These are phyloP conservation scores for Lipophrys pholis DNA, from an alignment of 2,113 vertebrate species.

Conservation along the genomic window DNA sequence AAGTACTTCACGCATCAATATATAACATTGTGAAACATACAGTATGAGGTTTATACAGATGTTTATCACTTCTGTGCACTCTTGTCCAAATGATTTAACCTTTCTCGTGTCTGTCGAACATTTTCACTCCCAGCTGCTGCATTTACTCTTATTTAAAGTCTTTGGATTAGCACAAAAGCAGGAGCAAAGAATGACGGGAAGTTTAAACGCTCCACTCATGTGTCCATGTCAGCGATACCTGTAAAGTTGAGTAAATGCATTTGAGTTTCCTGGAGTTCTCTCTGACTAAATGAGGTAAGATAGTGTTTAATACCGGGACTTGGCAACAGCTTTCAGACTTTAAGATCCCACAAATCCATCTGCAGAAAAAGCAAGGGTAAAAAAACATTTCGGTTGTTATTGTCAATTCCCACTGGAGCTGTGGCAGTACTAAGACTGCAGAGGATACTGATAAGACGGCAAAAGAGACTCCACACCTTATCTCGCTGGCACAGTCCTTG, in stretches of 20 bases:
- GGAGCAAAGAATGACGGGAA: slow-evolving; percentile 29
- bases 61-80: slow-evolving; percentile 11
- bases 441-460: slow-evolving; percentile 80
- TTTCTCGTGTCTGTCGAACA: background rate
- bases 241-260: slow-evolving; percentile 64
- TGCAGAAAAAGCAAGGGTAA: slow-evolving; percentile 59
- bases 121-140: slow-evolving; percentile 21
- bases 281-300: slow-evolving; percentile 67
- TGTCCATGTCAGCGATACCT: slow-evolving; percentile 58
- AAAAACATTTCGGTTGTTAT: slow-evolving; percentile 67
- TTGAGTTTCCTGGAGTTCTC: slow-evolving; percentile 64
- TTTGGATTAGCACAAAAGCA: slow-evolving; percentile 10
- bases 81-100: slow-evolving; percentile 16
- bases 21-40: background rate
- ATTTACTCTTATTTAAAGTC: slow-evolving; percentile 22
- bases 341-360: slow-evolving; percentile 75
- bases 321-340: slow-evolving; percentile 68
- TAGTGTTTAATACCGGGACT: slow-evolving; percentile 69
- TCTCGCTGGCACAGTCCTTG: slow-evolving; percentile 79
- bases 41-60: slow-evolving; percentile 1
- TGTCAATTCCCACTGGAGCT: slow-evolving; percentile 74
- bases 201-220: slow-evolving; percentile 30
- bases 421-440: slow-evolving; percentile 72
- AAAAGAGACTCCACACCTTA: slow-evolving; percentile 78
- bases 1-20: slow-evolving; percentile 1